These are phyloP conservation scores for Girardia tigrina DNA, from an alignment of 2,888 invertebrate species.

Conservation along the genomic window DNA sequence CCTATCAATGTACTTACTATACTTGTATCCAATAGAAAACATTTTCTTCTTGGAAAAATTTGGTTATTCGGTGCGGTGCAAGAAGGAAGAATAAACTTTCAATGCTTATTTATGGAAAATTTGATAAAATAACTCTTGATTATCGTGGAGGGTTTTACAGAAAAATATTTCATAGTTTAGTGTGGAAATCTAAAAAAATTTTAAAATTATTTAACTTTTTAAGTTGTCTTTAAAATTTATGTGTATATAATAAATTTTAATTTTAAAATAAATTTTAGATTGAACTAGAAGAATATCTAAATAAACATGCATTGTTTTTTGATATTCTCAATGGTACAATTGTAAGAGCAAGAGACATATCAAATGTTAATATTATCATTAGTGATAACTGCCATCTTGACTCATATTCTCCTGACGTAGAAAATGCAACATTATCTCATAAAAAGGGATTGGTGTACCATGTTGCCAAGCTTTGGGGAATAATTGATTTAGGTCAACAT, in stretches of 20 bases:
- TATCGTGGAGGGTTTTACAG: too few relatives aligned
- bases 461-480: conserved; percentile 51
- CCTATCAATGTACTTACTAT: too few relatives aligned
- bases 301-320: conserved; percentile 46
- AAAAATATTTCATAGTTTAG: too few relatives aligned
- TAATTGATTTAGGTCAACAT: conserved; percentile 50
- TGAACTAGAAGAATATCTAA: conserved; percentile 47
- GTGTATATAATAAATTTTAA: not conserved
- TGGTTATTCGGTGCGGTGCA: too few relatives aligned
- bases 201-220: too few relatives aligned
- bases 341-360: not conserved
- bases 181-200: too few relatives aligned
- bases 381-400: conserved; percentile 26
- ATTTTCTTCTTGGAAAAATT: too few relatives aligned
- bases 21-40: too few relatives aligned
- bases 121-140: too few relatives aligned
- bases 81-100: too few relatives aligned
- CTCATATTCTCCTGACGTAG: not conserved
- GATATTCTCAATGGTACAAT: conserved; percentile 38
- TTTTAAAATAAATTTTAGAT: conserved; percentile 38
- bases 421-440: conserved; percentile 39
- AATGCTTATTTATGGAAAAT: too few relatives aligned
- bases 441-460: conserved; percentile 49
- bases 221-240: too few relatives aligned
- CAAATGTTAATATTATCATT: conserved; percentile 30